These are phyloP conservation scores for Pampus argenteus DNA, from an alignment of 2,797 vertebrate species.

Conservation along the genomic window DNA sequence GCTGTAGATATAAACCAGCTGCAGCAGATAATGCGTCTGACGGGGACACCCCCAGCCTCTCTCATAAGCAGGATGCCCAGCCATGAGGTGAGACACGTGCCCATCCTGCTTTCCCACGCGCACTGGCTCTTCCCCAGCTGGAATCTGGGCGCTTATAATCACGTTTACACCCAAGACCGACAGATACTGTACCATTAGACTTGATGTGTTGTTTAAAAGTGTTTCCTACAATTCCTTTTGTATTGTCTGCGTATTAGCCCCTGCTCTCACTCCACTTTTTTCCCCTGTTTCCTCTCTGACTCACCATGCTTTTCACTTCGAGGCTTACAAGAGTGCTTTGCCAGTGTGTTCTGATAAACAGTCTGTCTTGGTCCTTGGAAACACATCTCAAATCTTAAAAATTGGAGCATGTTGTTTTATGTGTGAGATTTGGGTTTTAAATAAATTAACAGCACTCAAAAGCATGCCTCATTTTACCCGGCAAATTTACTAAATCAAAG, in stretches of 20 bases:
- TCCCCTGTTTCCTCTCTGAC: conserved; percentile 67
- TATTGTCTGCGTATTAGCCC: conserved; percentile 35
- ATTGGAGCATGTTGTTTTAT: conserved; percentile 23
- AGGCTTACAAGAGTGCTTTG: conserved; percentile 61
- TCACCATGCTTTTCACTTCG: conserved; percentile 60
- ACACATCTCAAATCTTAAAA: conserved; percentile 16
- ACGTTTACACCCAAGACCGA: conserved; percentile 19
- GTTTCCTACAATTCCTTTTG: background rate
- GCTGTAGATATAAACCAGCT: conserved; percentile 99
- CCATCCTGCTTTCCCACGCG: conserved; percentile 4
- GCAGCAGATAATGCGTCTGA: conserved; percentile 99
- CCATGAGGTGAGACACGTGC: conserved; percentile 93
- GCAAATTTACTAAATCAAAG: background rate
- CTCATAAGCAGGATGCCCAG: conserved; percentile 99
- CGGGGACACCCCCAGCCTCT: conserved; percentile 96
- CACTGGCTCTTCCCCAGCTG: background rate
- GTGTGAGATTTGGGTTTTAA: conserved; percentile 16
- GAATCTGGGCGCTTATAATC: background rate
- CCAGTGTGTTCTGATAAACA: conserved; percentile 46
- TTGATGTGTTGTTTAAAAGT: conserved; percentile 20
- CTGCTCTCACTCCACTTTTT: conserved; percentile 44
- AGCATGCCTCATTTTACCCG: conserved; percentile 8
- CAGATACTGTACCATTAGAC: background rate
- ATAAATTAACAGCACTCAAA: conserved; percentile 12
- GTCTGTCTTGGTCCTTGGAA: conserved; percentile 13